Conservation (phyloP, 2,888 invertebrate species). For the Actias luna region DNA sequence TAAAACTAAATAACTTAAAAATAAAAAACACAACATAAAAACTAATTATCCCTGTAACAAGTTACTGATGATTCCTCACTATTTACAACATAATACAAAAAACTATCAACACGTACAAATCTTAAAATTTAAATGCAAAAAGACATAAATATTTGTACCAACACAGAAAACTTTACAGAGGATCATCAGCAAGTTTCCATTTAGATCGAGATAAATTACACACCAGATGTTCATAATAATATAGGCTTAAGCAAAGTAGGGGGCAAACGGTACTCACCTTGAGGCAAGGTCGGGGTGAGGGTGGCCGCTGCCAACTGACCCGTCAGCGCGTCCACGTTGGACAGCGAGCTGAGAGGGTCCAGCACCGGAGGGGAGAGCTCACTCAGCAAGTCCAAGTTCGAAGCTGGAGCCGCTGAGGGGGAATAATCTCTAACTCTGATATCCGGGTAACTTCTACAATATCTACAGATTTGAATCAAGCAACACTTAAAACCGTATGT, state of each 20-base stretch:
- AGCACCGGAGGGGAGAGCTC: conserved; percentile 35
- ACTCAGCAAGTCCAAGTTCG: conserved; percentile 68
- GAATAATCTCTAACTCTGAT: neutral
- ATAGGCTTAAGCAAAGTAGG: neutral
- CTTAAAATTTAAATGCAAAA: neutral
- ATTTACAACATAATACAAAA: neutral
- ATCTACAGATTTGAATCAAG: no score
- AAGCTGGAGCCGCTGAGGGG: conserved; percentile 37
- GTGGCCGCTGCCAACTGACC: conserved; percentile 40
- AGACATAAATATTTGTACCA: neutral
- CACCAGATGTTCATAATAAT: neutral
- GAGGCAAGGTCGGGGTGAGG: conserved; percentile 43
- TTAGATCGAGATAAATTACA: neutral
- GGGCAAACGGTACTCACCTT: conserved; percentile 29
- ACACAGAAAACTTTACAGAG: neutral
- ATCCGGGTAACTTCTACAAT: neutral
- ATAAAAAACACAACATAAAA: neutral
- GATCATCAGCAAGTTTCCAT: neutral
- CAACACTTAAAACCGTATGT: no score
- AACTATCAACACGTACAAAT: neutral
- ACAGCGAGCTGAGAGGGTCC: conserved; percentile 17
- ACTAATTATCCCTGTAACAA: neutral
- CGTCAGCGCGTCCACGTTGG: conserved; percentile 41
- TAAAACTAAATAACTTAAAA: neutral
- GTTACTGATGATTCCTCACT: neutral